Conservation (phyloP, 1,140 invertebrate genomes). For the Lepeophtheirus salmonis region DNA sequence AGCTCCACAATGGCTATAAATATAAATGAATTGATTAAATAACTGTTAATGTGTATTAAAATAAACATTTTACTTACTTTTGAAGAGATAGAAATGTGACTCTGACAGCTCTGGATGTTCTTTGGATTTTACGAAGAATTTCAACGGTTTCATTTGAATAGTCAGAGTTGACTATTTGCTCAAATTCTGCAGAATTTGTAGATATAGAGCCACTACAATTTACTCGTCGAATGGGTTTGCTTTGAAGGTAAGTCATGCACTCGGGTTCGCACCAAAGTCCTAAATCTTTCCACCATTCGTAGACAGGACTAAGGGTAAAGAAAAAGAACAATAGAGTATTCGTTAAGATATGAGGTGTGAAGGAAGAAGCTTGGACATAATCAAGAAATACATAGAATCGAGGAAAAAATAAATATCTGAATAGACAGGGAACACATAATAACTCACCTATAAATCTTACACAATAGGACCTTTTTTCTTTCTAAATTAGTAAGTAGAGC, state of each 20-base stretch:
- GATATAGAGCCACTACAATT: background rate
- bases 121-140: constrained; percentile 5
- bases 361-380: too few relatives aligned
- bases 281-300: constrained; percentile 17
- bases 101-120: background rate
- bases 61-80: constrained; percentile 4
- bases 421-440: too few relatives aligned
- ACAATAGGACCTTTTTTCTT: too few relatives aligned
- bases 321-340: too few relatives aligned
- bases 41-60: background rate
- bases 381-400: too few relatives aligned
- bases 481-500: too few relatives aligned
- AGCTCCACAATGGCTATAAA: constrained; percentile 1
- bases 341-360: too few relatives aligned
- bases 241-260: constrained; percentile 19
- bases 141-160: constrained; percentile 3
- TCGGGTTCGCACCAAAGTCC: constrained; percentile 12
- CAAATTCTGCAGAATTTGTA: background rate
- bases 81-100: constrained; percentile 4
- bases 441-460: too few relatives aligned
- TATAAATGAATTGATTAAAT: background rate
- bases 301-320: constrained; percentile 11
- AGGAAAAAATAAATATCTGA: too few relatives aligned
- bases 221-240: constrained; percentile 13
- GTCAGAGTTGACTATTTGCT: background rate